Evolutionary conservation across 2,888 invertebrate genomes (phyloP).

Genomic region (Choreutis nemorana): DNA sequence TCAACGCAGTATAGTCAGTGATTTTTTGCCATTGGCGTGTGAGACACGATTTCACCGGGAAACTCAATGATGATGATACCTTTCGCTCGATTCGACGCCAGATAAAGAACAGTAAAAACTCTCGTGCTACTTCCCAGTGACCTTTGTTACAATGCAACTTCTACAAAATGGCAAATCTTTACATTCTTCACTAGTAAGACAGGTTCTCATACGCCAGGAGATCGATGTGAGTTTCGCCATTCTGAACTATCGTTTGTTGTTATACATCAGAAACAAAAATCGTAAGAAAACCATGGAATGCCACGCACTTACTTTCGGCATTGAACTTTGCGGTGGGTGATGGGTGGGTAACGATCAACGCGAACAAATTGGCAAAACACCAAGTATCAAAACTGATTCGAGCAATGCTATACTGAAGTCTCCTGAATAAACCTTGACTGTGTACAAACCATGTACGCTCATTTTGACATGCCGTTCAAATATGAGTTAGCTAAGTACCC

Average conservation of each 20-base stretch:
- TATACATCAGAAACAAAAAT: no score
- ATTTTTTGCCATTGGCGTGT: slow-evolving; percentile 48
- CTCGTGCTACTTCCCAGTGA: slow-evolving; percentile 55
- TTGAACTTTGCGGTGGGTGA: slow-evolving; percentile 42
- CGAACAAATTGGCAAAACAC: slow-evolving; percentile 46
- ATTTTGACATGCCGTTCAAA: no score
- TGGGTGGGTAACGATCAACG: slow-evolving; percentile 18
- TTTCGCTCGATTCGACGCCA: slow-evolving; percentile 55
- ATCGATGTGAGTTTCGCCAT: no score
- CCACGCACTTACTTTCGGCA: no score
- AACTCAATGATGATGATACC: slow-evolving; percentile 45
- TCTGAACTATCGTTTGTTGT: no score
- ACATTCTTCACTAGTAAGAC: slow-evolving; percentile 7
- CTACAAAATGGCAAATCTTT: slow-evolving; percentile 20
- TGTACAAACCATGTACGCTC: no score
- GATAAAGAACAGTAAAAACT: slow-evolving; percentile 50
- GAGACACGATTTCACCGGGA: slow-evolving; percentile 58
- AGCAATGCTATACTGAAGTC: no score
- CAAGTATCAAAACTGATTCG: slow-evolving; percentile 23
- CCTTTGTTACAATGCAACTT: slow-evolving; percentile 43
- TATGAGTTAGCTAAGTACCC: no score
- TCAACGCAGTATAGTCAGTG: slow-evolving; percentile 27
- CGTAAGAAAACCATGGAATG: no score
- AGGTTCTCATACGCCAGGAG: slow-evolving; percentile 5
- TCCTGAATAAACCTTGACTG: no score